phyloP scores from a whole-genome alignment of 2,797 vertebrate species.

The Hylomyscus alleni region DNA sequence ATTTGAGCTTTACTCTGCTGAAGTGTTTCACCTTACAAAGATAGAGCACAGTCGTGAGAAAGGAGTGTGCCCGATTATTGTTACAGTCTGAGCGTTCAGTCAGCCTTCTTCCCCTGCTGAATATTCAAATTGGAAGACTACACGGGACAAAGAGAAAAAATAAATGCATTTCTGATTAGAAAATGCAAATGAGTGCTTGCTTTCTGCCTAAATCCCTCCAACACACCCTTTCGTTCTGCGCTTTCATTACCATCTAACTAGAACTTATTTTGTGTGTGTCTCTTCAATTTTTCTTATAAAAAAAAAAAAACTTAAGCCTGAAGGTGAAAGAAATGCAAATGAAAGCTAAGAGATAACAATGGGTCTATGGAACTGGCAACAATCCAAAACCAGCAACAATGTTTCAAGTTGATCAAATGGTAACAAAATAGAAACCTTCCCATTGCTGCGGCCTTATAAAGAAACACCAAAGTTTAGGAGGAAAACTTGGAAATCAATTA shows the following conservation, averaged over 20 bases:
- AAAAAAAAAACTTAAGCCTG: background rate
- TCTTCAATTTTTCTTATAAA: conserved; percentile 57
- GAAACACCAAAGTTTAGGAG: background rate
- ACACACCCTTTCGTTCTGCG: conserved; percentile 59
- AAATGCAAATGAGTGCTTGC: conserved; percentile 79
- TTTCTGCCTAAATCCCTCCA: conserved; percentile 68
- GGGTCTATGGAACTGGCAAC: background rate
- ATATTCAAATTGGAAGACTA: conserved; percentile 80
- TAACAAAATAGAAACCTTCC: background rate
- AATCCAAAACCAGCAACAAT: conserved; percentile 11
- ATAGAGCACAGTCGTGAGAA: conserved; percentile 68
- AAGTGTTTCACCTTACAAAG: conserved; percentile 77
- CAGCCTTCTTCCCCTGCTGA: conserved; percentile 71
- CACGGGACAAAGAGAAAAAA: conserved; percentile 81
- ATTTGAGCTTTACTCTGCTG: conserved; percentile 77
- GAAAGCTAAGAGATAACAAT: conserved; percentile 60
- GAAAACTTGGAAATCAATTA: conserved; percentile 43
- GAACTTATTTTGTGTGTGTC: conserved; percentile 46
- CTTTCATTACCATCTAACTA: conserved; percentile 63
- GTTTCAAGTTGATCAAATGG: background rate
- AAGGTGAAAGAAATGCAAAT: conserved; percentile 67
- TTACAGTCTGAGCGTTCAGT: conserved; percentile 76
- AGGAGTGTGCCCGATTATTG: conserved; percentile 76
- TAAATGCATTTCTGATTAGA: conserved; percentile 83
- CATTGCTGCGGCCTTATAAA: background rate